Conservation (phyloP, 2,797 vertebrate species). For the Sebastes oblongus region DNA sequence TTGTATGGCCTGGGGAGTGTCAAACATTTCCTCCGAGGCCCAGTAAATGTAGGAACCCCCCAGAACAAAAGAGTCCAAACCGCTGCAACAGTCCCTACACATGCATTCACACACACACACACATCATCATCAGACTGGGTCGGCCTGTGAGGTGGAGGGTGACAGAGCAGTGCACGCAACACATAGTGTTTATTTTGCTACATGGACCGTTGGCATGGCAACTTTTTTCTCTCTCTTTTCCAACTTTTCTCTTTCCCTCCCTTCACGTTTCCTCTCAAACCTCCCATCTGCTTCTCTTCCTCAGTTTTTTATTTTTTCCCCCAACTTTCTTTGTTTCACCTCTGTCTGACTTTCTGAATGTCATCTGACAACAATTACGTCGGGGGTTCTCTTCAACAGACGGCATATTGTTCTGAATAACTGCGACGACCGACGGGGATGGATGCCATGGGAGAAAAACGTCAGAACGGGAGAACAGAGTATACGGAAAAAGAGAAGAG, state of each 20-base stretch:
- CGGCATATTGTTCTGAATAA: constrained; percentile 38
- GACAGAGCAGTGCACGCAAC: constrained; percentile 48
- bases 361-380: constrained; percentile 82
- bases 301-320: not conserved
- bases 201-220: constrained; percentile 62
- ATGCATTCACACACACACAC: constrained; percentile 1
- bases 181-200: constrained; percentile 74
- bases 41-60: constrained; percentile 39
- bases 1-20: constrained; percentile 70
- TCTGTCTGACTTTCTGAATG: constrained; percentile 36
- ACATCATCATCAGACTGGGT: constrained; percentile 16
- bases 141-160: constrained; percentile 51
- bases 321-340: constrained; percentile 48
- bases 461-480: constrained; percentile 44
- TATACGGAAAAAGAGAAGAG: constrained; percentile 55
- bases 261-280: constrained; percentile 31
- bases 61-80: constrained; percentile 54
- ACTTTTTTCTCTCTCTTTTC: constrained; percentile 52
- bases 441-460: constrained; percentile 23
- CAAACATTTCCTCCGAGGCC: constrained; percentile 68
- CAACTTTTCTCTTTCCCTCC: constrained; percentile 26
- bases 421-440: constrained; percentile 23
- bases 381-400: constrained; percentile 57
- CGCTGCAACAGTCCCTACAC: constrained; percentile 10
- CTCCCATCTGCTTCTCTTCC: constrained; percentile 43